Percentiles rank a stretch among this genome's conserved stretches.
Evolutionary conservation across 2,888 invertebrate species (phyloP).

Genomic region (Salticus scenicus): DNA sequence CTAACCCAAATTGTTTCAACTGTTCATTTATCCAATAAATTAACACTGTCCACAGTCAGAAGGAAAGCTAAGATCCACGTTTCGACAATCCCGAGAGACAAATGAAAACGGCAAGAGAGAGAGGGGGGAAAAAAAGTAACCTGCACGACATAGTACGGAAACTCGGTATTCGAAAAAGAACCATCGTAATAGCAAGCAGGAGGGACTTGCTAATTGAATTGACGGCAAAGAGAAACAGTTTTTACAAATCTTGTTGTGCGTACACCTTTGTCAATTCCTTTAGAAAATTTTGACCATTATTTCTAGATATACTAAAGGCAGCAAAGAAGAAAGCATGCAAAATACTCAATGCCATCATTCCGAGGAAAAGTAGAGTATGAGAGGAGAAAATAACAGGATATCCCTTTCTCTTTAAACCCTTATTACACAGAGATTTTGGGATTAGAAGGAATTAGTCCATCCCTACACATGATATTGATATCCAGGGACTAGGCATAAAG

Average conservation of each 20-base stretch:
- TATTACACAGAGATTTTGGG: too few relatives aligned
- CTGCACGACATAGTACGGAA: conserved; percentile 16
- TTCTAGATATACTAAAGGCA: too few relatives aligned
- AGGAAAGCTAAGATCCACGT: conserved; percentile 43
- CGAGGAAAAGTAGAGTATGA: too few relatives aligned
- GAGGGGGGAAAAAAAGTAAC: conserved; percentile 25
- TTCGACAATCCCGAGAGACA: conserved; percentile 38
- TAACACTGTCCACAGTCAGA: conserved; percentile 54
- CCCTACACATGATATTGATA: too few relatives aligned
- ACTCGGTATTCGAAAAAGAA: conserved; percentile 22
- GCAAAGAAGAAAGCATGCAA: too few relatives aligned
- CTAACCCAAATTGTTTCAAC: conserved; percentile 51
- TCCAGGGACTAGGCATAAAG: too few relatives aligned
- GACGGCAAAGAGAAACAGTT: neutral
- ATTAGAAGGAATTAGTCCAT: too few relatives aligned
- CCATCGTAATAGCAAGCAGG: conserved; percentile 4
- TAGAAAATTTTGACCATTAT: neutral
- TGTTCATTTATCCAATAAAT: conserved; percentile 64
- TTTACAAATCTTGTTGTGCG: neutral
- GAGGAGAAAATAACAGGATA: too few relatives aligned
- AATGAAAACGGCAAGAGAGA: conserved; percentile 10
- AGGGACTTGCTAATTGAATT: conserved; percentile 55
- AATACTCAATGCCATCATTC: too few relatives aligned
- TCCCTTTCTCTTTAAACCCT: too few relatives aligned
- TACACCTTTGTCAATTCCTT: neutral